Conservation (phyloP, 2,113 vertebrate genomes). For the Gila orcuttii region DNA sequence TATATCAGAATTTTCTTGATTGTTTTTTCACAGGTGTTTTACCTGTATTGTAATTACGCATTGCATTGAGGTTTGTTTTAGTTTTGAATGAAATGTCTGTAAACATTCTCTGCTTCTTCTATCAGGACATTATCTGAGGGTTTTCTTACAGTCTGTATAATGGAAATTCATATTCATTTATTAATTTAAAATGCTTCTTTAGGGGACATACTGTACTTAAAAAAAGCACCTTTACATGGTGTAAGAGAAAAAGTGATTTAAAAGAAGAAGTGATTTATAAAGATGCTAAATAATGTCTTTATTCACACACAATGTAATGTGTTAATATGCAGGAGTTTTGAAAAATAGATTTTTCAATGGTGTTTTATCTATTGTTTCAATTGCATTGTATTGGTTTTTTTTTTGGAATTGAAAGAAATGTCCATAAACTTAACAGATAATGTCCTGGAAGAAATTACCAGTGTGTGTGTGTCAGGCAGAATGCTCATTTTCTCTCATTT, state of each 20-base stretch:
- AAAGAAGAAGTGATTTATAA: neutral
- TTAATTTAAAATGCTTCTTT: neutral
- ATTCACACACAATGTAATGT: neutral
- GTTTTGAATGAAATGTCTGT: neutral
- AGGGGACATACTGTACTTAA: neutral
- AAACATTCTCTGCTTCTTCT: neutral
- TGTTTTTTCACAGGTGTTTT: neutral
- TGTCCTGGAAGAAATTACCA: neutral
- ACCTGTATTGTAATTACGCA: neutral
- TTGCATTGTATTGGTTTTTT: neutral
- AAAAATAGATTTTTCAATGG: neutral
- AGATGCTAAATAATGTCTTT: neutral
- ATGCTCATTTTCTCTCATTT: neutral
- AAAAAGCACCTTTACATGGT: neutral
- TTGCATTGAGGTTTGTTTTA: neutral
- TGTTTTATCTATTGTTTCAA: neutral
- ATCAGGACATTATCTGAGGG: neutral
- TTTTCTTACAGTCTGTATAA: neutral
- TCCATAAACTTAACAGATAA: neutral
- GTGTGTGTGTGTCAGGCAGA: neutral
- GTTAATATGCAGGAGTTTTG: neutral
- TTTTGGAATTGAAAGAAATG: neutral
- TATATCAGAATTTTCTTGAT: neutral
- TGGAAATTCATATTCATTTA: neutral
- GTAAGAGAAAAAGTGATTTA: neutral